Evolutionary conservation across 1,140 invertebrate species (phyloP).

Genomic region (Camponotus vicinus): DNA sequence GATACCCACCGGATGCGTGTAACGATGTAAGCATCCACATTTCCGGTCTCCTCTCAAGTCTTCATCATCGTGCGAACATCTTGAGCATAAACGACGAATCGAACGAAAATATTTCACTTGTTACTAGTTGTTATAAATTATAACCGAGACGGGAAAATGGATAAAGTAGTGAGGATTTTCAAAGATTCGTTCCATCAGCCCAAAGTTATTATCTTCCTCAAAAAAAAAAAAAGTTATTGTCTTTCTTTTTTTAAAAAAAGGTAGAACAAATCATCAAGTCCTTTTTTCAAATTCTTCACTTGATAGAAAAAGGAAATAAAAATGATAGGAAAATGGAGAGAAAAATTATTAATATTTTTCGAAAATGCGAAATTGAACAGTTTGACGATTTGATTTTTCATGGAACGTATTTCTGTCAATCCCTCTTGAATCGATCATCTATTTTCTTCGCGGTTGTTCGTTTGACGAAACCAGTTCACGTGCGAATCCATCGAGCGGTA

Average conservation of each 20-base stretch:
- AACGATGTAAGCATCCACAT: background rate
- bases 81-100: constrained; percentile 5
- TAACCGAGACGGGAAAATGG: background rate
- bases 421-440: background rate
- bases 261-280: background rate
- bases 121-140: constrained; percentile 21
- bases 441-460: background rate
- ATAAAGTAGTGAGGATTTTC: background rate
- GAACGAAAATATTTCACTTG: constrained; percentile 14
- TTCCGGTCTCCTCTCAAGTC: background rate
- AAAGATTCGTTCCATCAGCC: background rate
- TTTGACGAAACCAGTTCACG: background rate
- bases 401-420: background rate
- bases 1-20: background rate
- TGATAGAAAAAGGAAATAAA: background rate
- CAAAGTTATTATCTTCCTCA: background rate
- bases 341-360: no score
- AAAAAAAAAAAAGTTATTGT: background rate
- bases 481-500: background rate
- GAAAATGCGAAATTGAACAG: no score
- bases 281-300: background rate
- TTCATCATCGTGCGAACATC: background rate
- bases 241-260: background rate
- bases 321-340: no score
- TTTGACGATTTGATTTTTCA: background rate